Conservation (phyloP, 2,888 invertebrate species). For the Tetranychus piercei region DNA sequence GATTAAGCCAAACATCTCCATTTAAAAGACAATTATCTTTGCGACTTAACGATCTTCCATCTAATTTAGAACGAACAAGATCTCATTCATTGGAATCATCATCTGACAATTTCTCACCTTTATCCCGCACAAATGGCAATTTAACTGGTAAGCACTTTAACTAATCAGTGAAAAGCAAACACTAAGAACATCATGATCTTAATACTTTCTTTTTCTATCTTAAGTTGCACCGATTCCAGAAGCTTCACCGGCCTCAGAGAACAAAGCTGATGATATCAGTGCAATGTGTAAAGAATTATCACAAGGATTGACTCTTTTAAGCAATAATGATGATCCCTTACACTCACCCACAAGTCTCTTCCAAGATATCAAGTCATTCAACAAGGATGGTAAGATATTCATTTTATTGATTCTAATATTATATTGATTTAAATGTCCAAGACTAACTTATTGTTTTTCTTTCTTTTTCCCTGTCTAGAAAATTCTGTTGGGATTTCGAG, state of each 20-base stretch:
- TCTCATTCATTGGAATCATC: constrained; percentile 26
- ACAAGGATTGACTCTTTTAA: constrained; percentile 52
- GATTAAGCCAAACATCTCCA: constrained; percentile 57
- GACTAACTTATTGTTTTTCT: too few species aligned
- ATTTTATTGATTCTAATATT: too few species aligned
- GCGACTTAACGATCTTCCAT: constrained; percentile 69
- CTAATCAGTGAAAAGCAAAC: neutral
- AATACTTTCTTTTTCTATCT: neutral
- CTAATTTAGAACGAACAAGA: constrained; percentile 59
- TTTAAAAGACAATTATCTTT: constrained; percentile 91
- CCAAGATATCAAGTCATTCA: neutral
- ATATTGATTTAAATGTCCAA: too few species aligned
- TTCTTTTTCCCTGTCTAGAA: too few species aligned
- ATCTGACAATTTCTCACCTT: neutral
- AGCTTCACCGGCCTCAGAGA: constrained; percentile 40
- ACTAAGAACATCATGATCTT: neutral
- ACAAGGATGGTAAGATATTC: too few species aligned
- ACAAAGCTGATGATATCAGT: constrained; percentile 41
- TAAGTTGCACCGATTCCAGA: constrained; percentile 59
- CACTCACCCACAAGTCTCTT: neutral
- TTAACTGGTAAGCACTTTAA: constrained; percentile 1
- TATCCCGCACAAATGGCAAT: neutral
- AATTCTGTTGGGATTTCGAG: too few species aligned
- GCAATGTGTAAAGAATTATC: constrained; percentile 59
- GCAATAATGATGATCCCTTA: constrained; percentile 38